Evolutionary conservation across 1,140 invertebrate species (phyloP), one percentile per base, ranked within the genome.

Genomic region (Ectropis grisescens): DNA sequence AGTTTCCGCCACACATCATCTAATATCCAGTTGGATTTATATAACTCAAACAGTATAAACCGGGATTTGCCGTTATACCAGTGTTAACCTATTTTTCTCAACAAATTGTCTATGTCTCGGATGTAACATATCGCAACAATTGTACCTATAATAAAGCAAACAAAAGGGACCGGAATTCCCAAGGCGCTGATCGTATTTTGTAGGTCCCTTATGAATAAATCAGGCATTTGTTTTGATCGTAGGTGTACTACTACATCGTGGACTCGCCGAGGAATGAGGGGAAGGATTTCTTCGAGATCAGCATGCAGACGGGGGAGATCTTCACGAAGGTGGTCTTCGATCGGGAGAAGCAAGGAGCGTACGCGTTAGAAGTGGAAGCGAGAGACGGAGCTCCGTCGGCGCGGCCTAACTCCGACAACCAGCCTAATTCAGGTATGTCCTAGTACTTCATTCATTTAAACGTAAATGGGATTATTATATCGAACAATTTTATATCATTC

Each of bases 271-370:
- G 91, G 37, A 96, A 96, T 79, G 93, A 95, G 67, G 94, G 94
- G 34, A 95, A 95, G 71, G 92, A 95, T 71, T 96, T 92, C 82
- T 98, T 97, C 80, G 93, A 95, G 80, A 97, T 98, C 70, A 95
- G 97, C 82, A 86, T 90, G 64, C 91, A 96, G 66, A 94, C 93
- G 8, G 96, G 96, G 0, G 94, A 97, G 80, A 92, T 98, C 49
- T 96, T 93, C 78, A 97, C 95, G 1, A 96, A 95, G 76, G 85
- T 94, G 28, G 91, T 96, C 41, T 97, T 98, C 85, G 93, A 96
- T 85, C 90, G 96, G 44, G 94, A 96, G 75, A 96, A 96, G 84
- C 94, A 97, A 68, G 93, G 93, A 11, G 95, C 95, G 14, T 98
- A 97, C 78, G 95, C 95, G 6, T 80, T 98, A 48, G 93, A 96